Conservation (phyloP, 2,113 vertebrate genomes). For the Atlantisia rogersi region DNA sequence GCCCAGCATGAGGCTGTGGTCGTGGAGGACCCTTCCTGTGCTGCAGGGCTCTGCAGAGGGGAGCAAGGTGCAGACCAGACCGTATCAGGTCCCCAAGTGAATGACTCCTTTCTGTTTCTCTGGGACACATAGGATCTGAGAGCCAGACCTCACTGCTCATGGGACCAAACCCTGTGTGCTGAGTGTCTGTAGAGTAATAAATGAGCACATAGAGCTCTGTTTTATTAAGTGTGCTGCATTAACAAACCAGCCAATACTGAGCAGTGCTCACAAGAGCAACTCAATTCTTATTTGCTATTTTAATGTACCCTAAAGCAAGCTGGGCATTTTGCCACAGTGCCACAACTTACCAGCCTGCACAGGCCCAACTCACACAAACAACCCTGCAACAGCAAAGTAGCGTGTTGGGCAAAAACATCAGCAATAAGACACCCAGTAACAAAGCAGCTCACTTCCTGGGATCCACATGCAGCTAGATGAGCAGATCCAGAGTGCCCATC, state of each 20-base stretch:
- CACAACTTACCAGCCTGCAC: neutral
- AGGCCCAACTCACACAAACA: neutral
- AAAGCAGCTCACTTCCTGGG: neutral
- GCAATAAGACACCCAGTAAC: neutral
- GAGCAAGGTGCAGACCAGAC: neutral
- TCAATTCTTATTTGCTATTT: constrained; percentile 10
- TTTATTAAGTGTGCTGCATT: neutral
- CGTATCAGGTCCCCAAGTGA: neutral
- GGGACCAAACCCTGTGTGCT: neutral
- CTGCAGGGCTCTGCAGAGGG: neutral
- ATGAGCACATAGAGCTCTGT: neutral
- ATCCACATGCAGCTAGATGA: accelerated
- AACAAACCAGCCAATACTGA: neutral
- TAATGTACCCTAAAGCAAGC: neutral
- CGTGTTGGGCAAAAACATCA: neutral
- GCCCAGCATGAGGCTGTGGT: neutral
- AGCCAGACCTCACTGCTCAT: neutral
- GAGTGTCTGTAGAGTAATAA: neutral
- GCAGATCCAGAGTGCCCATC: neutral
- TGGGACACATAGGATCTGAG: neutral
- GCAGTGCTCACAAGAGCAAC: neutral
- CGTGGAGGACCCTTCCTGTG: neutral
- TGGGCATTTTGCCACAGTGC: neutral
- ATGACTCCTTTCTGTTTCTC: neutral
- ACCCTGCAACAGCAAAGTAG: neutral